Evolutionary conservation across 2,797 vertebrate species (phyloP).

Genomic region (Danio aesculapii): DNA sequence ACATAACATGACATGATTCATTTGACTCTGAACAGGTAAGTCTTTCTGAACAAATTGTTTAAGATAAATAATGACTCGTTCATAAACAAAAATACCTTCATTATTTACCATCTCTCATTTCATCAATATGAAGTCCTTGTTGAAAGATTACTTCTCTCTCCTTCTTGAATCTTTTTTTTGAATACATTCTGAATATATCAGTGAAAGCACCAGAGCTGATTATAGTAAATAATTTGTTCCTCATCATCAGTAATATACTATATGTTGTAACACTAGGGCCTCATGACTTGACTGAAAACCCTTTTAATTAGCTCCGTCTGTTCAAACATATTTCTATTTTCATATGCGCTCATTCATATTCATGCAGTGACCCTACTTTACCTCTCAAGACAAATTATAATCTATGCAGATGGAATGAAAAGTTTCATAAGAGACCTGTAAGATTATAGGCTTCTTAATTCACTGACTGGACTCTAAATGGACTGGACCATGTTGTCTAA

Average conservation of each 20-base stretch:
- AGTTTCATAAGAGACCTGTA: conserved; percentile 18
- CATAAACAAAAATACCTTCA: neutral
- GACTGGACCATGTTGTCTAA: neutral
- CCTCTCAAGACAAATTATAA: conserved; percentile 16
- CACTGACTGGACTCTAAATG: neutral
- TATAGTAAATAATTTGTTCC: conserved; percentile 37
- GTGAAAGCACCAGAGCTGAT: conserved; percentile 20
- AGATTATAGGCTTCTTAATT: neutral
- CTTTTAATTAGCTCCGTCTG: conserved; percentile 47
- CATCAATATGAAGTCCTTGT: neutral
- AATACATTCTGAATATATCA: neutral
- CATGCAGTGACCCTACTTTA: conserved; percentile 24
- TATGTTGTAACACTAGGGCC: conserved; percentile 29
- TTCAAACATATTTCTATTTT: conserved; percentile 30
- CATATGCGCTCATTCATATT: conserved; percentile 31
- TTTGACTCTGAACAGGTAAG: neutral
- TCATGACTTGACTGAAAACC: conserved; percentile 20
- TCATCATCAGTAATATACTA: conserved; percentile 30
- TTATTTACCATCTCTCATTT: neutral
- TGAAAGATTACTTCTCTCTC: neutral
- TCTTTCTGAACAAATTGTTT: neutral
- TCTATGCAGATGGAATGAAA: conserved; percentile 23
- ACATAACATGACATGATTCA: no score
- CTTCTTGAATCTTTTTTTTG: no score
- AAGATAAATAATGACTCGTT: neutral